A percentile compares a stretch with the other conserved stretches of the same genome.
Evolutionary conservation across 2,888 invertebrate genomes (phyloP).

Genomic region (Doris montereyensis): DNA sequence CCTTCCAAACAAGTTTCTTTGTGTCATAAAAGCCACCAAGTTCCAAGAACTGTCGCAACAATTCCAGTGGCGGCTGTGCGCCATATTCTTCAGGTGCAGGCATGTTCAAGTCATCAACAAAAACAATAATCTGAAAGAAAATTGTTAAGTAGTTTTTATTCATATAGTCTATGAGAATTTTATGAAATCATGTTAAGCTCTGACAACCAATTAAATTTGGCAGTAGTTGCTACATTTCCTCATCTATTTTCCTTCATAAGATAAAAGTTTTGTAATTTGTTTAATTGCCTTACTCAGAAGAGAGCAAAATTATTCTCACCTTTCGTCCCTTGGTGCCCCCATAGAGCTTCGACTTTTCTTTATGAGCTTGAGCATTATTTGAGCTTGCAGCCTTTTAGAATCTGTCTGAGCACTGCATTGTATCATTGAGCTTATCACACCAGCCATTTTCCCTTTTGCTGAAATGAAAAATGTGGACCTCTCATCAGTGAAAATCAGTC

Average conservation of each 20-base stretch:
- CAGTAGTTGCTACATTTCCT: too few species aligned
- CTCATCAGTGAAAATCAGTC: too few species aligned
- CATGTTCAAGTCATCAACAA: constrained; percentile 73
- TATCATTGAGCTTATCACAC: constrained; percentile 65
- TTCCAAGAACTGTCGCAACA: constrained; percentile 71
- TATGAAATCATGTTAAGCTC: too few species aligned
- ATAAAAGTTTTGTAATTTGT: too few species aligned
- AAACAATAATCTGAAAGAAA: constrained; percentile 64
- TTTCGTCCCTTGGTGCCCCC: constrained; percentile 71
- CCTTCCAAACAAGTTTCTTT: constrained; percentile 70
- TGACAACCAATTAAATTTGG: too few species aligned
- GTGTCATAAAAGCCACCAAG: constrained; percentile 71
- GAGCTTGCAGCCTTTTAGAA: constrained; percentile 65
- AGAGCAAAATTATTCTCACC: too few species aligned
- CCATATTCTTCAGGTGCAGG: constrained; percentile 72
- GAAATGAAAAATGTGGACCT: too few species aligned
- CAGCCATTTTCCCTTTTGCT: constrained; percentile 46
- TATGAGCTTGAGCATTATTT: constrained; percentile 69
- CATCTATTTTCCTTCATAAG: too few species aligned
- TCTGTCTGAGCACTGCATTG: constrained; percentile 73
- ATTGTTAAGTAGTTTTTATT: too few species aligned
- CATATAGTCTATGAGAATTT: too few species aligned
- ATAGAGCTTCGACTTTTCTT: constrained; percentile 70
- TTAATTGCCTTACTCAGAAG: too few species aligned
- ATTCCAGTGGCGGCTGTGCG: constrained; percentile 72